Percentiles rank a stretch among this genome's conserved stretches.
These are phyloP conservation scores for Pteromalus puparum DNA, from an alignment of 1,140 invertebrate species.

Conservation along the genomic window DNA sequence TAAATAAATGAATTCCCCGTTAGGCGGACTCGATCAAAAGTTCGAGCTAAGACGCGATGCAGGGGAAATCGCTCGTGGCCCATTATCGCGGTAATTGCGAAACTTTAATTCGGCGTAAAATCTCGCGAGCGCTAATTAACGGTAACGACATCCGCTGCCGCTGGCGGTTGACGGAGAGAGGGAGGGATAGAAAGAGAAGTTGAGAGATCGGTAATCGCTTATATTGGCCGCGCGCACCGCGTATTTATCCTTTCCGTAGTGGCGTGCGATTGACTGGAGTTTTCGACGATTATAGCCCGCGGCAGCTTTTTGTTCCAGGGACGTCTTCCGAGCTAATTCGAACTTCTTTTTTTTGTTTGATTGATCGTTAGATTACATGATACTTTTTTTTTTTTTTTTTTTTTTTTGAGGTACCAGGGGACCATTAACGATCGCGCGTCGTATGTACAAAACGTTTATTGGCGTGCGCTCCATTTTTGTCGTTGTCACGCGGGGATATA, in stretches of 20 bases:
- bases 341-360: background rate
- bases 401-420: too few relatives aligned
- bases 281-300: background rate
- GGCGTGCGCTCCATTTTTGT: background rate
- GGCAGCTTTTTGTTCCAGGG: background rate
- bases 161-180: background rate
- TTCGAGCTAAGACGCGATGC: constrained; percentile 51
- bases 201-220: background rate
- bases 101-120: constrained; percentile 67
- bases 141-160: constrained; percentile 59
- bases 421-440: background rate
- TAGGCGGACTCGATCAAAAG: constrained; percentile 1
- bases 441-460: constrained; percentile 4
- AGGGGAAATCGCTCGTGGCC: constrained; percentile 47
- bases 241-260: background rate
- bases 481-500: background rate
- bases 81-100: constrained; percentile 68
- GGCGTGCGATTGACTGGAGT: background rate
- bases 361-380: background rate
- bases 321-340: background rate
- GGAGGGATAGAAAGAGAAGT: background rate
- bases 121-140: constrained; percentile 63
- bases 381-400: too few relatives aligned
- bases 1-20: background rate
- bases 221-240: background rate